Evolutionary conservation across 2,113 vertebrate species (phyloP), one percentile per base, ranked within the genome.

Genomic region (Bubo scandiacus): DNA sequence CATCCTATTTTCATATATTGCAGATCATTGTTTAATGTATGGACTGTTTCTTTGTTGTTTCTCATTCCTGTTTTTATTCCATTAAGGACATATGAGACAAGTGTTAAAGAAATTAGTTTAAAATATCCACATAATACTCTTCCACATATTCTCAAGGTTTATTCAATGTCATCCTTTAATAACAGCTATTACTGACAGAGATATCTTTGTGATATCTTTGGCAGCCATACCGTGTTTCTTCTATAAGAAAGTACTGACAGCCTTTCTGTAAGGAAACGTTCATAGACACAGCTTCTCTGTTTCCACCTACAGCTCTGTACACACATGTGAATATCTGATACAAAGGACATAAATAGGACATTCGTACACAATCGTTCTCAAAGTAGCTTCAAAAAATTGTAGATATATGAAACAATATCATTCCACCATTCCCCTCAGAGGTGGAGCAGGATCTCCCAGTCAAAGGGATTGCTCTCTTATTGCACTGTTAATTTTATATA

Each of bases 1-100:
- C 17, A 34, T 11, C 0, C 0, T 21, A 1, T 52, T 90, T 82
- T 86, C 51, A 13, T 36, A 9, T 19, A 38, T 34, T 54, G 8
- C n/a, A 79, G 22, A 42, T 40, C 9, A 19, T 9, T 83, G 2
- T 42, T 82, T 59, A 23, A 34, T 25, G 5, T 19, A 47, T 25
- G 22, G 32, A 34, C 7, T 45, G 40, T 74, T 90, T 66, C 5
- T 70, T 84, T 63, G 9, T 10, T 55, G 8, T 71, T 81, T 72
- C 21, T 83, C 9, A 11, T 63, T 86, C 34, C 26, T 79, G 18
- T 32, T 85, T 85, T 52, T 32, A 65, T 73, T 78, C 57, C 15
- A 6, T 43, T 81, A 65, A 43, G 55, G 14, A 61, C 12, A 47
- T 6, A 15, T 36, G 26, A 68, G 25, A 43, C 11, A 84, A 84